These are phyloP conservation scores for Oophaga pumilio DNA, from an alignment of 2,113 vertebrate genomes.

Conservation along the genomic window DNA sequence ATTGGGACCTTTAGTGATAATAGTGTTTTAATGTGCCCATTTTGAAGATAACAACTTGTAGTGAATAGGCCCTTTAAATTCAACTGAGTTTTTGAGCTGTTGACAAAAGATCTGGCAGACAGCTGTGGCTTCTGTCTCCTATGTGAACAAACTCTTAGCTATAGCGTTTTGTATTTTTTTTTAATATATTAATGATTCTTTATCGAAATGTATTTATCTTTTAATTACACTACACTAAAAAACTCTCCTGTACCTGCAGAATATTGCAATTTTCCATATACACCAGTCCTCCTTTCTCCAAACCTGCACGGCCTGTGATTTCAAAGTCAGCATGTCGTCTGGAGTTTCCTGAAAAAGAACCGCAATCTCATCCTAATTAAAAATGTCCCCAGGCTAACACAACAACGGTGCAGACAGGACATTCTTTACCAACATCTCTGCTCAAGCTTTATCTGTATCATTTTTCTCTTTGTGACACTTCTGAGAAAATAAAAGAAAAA, in stretches of 20 bases:
- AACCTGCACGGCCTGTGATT: conserved; percentile 40
- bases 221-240: background rate
- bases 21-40: too few species aligned
- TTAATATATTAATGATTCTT: too few species aligned
- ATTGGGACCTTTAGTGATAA: too few species aligned
- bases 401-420: conserved; percentile 50
- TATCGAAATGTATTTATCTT: background rate
- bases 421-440: conserved; percentile 53
- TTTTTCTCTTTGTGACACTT: conserved; percentile 56
- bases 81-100: too few species aligned
- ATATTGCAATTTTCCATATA: conserved; percentile 28
- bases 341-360: conserved; percentile 43
- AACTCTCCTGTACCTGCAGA: background rate
- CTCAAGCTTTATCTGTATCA: conserved; percentile 50
- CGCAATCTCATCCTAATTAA: conserved; percentile 58
- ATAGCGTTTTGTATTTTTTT: too few species aligned
- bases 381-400: conserved; percentile 57
- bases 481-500: conserved; percentile 32
- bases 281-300: background rate
- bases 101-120: too few species aligned
- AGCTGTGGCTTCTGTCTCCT: too few species aligned
- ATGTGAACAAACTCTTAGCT: too few species aligned
- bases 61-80: too few species aligned
- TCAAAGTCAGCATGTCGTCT: conserved; percentile 54
- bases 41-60: too few species aligned